Percentiles rank a stretch among this genome's conserved stretches.
Conservation (phyloP, 2,113 vertebrate species). For the Hippolais icterina region DNA sequence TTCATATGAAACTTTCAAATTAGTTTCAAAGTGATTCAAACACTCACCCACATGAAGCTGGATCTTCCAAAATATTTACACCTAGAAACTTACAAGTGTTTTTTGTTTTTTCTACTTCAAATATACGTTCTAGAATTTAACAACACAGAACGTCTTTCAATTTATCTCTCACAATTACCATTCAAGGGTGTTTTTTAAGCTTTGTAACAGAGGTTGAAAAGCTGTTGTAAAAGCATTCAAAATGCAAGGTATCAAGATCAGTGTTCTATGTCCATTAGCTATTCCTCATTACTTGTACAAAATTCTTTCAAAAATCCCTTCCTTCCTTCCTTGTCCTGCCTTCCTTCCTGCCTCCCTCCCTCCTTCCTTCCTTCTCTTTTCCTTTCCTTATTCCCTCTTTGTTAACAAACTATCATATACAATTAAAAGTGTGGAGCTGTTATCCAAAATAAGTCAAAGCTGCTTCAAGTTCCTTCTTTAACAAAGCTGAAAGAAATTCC, state of each 20-base stretch:
- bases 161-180: background rate
- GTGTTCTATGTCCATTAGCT: background rate
- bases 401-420: background rate
- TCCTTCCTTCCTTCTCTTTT: background rate
- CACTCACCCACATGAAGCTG: background rate
- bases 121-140: background rate
- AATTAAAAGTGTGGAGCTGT: background rate
- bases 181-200: background rate
- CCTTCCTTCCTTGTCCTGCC: background rate
- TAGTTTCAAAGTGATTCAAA: background rate
- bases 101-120: background rate
- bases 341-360: background rate
- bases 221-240: background rate
- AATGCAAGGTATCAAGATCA: background rate
- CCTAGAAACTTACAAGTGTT: background rate
- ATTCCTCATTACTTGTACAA: background rate
- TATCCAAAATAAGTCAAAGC: background rate
- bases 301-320: background rate
- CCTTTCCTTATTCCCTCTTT: background rate
- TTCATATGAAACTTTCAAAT: background rate
- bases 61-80: background rate
- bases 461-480: background rate
- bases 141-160: background rate
- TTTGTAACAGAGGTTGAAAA: background rate
- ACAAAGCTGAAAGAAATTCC: background rate